Base-by-base conservation (phyloP, 1,140 invertebrate genomes). In the Leptinotarsa texana region DNA sequence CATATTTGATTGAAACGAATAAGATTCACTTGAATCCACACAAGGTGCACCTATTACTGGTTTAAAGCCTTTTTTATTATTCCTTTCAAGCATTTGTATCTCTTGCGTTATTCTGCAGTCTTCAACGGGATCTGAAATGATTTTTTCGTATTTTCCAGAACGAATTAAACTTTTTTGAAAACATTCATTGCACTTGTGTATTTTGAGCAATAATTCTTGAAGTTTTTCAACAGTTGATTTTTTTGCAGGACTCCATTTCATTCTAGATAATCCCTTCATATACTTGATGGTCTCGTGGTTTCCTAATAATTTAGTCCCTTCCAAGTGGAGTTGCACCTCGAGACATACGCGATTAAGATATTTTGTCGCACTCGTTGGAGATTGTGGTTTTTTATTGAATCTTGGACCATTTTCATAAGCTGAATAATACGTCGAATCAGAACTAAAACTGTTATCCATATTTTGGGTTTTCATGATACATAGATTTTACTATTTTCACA, bases 361-460 rank as follows among this genome's bases (percentile, higher is more conserved):
- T 57, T 57, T 15, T 15, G 51, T 17, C 0, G 68, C n/a, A 21
- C n/a, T 48, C 47, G 3, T 49, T 21, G 17, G 0, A 21, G 13
- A 13, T 69, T 11, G 47, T 21, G 13, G 3, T 51, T 49, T 69
- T 3, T n/a, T n/a, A 21, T 11, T 49, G 8, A 4, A 8, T 15
- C 21, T 47, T 1, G 11, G 47, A 18, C 15, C 18, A 11, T 69
- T 69, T 21, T 69, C 68, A 49, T 49, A 48, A 8, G 47, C 8
- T 69, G 68, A 69, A 69, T 47, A 69, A 51, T 49, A 69, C 47
- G 68, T 69, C 21, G 68, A 69, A 21, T 69, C 68, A 49, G 42
- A 69, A 69, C 21, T 49, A 22, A 49, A 57, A 6, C 18, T 49
- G 13, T n/a, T 18, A 48, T 71, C 22, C 69, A 71, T 62, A n/a